A percentile compares a stretch with the other conserved stretches of the same genome.
Conservation (phyloP, 2,797 vertebrate genomes). For the Hippocampus kuda region DNA sequence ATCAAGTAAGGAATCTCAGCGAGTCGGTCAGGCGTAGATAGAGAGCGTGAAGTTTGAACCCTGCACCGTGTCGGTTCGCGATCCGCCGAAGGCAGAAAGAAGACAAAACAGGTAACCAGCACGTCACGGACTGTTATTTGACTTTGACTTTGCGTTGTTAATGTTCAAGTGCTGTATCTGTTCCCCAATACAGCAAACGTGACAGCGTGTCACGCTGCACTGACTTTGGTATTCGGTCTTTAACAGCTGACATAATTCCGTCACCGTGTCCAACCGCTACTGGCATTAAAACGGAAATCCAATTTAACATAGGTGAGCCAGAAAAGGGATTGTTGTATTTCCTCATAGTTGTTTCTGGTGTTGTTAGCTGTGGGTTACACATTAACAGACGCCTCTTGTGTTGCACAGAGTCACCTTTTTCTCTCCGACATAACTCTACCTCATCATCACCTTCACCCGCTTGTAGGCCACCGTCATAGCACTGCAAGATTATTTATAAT, state of each 20-base stretch:
- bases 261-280: no score
- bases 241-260: no score
- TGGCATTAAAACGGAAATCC: neutral
- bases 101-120: neutral
- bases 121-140: neutral
- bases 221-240: no score
- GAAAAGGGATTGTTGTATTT: neutral
- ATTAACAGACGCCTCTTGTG: conserved; percentile 51
- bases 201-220: no score
- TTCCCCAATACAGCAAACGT: no score
- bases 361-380: conserved; percentile 37
- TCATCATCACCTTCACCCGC: neutral
- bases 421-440: conserved; percentile 21
- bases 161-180: neutral
- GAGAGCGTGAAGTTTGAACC: conserved; percentile 18
- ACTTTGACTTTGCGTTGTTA: neutral
- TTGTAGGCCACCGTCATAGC: neutral
- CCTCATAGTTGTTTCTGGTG: neutral
- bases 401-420: conserved; percentile 31
- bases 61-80: conserved; percentile 24
- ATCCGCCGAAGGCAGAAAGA: conserved; percentile 2
- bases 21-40: neutral
- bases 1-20: conserved; percentile 7
- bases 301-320: neutral
- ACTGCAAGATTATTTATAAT: no score